A percentile compares a stretch with the other conserved stretches of the same genome.
Conservation (phyloP, 2,797 vertebrate species). For the Malacoraja senta region DNA sequence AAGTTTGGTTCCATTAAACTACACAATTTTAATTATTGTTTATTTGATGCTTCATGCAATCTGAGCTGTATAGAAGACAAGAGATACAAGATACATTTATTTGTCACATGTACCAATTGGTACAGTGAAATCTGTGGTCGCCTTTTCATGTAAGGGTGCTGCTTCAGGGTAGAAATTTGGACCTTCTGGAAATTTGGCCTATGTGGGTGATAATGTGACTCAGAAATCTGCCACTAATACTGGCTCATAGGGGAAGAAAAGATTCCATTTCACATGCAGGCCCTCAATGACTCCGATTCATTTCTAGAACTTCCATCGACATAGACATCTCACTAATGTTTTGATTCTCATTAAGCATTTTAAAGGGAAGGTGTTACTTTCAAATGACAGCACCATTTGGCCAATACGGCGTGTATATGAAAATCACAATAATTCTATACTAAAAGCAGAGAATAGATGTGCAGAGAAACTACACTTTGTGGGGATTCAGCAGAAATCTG, state of each 20-base stretch:
- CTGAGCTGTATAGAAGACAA: background rate
- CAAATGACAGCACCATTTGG: background rate
- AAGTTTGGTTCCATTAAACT: background rate
- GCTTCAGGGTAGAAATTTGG: background rate
- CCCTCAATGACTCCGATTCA: background rate
- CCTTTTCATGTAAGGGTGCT: background rate
- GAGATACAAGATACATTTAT: too few species aligned
- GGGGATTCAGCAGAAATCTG: background rate
- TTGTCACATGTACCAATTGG: too few species aligned
- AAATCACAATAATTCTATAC: background rate
- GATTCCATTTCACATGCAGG: background rate
- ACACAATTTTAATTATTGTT: background rate
- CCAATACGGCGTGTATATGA: background rate
- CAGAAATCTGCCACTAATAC: background rate
- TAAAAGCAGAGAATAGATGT: background rate
- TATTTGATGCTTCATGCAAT: background rate
- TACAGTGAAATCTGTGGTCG: too few species aligned
- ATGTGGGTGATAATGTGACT: background rate
- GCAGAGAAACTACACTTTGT: background rate
- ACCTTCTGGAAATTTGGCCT: background rate
- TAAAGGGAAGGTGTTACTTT: too few species aligned
- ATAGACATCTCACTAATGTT: background rate
- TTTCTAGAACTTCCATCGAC: background rate
- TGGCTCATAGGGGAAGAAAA: background rate
- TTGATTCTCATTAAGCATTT: background rate